Conservation (phyloP, 2,888 invertebrate genomes). For the Zootermopsis nevadensis region DNA sequence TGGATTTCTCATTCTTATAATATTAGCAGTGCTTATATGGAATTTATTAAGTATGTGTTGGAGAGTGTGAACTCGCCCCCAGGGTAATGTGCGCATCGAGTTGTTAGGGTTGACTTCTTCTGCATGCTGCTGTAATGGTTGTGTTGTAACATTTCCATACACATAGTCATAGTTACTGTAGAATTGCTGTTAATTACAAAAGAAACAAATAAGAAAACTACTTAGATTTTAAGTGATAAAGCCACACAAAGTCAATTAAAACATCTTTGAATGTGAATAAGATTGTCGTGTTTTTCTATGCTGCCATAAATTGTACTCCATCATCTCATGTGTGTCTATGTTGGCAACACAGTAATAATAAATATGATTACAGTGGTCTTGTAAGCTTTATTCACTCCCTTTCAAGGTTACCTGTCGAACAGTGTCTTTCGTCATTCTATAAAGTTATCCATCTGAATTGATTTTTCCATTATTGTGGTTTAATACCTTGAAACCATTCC, state of each 20-base stretch:
- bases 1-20: no score
- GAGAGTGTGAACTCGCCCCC: no score
- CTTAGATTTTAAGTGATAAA: slow-evolving; percentile 47
- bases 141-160: slow-evolving; percentile 4
- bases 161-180: slow-evolving; percentile 18
- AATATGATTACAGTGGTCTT: slow-evolving; percentile 29
- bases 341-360: slow-evolving; percentile 33
- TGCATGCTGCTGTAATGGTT: neutral
- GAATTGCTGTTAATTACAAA: neutral
- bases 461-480: no score
- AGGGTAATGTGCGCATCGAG: no score
- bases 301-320: slow-evolving; percentile 38
- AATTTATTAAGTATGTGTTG: no score
- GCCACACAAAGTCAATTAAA: slow-evolving; percentile 51
- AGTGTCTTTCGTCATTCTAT: no score
- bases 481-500: no score
- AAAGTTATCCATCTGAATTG: no score
- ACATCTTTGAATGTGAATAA: slow-evolving; percentile 42
- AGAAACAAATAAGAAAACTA: slow-evolving; percentile 38
- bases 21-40: no score
- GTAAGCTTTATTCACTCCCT: neutral
- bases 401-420: no score
- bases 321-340: slow-evolving; percentile 22
- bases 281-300: slow-evolving; percentile 49
- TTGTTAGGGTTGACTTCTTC: neutral